Evolutionary conservation across 2,797 vertebrate genomes (phyloP), one percentile per base, ranked within the genome.

Genomic region (Varecia variegata): DNA sequence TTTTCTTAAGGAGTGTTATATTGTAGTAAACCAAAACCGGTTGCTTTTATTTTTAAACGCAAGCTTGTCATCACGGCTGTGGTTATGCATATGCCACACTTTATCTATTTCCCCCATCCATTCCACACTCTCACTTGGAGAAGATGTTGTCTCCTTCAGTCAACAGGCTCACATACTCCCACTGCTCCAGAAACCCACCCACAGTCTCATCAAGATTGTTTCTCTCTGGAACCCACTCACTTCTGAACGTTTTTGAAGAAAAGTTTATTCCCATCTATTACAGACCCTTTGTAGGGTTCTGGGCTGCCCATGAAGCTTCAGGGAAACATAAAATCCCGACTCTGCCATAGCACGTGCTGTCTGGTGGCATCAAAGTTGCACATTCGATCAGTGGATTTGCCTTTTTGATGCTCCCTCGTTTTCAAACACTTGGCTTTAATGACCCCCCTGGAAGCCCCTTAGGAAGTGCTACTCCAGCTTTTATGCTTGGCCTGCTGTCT

Each of bases 361-460:
- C 2, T 11, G 14, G 54, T 47, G 35, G 27, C 50, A 67, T 38
- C n/a, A 17, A 54, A 35, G 23, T 14, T 67, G 20, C 27, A 35
- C 18, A 47, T 3, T 62, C 17, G 7, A 12, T 25, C 3, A 0
- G 7, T 25, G 32, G 38, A 43, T 35, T 79, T 50, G 47, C 47
- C 50, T 38, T 76, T 47, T 77, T 18, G 14, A 62, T 52, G 43
- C 43, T 12, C 60, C 18, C 38, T 54, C 14, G 12, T 79, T 87
- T 96, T 80, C 70, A 83, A 76, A 71, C 27, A 17, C 5, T n/a
- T 43, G 62, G 18, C 38, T 90, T 50, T 35, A 21, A 4, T 15
- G 54, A 76, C 54, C 54, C 94, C 94, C 30, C 67, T 12, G 30
- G 68, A 79, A 79, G 27, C 8, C 18, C 87, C n/a, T 83, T 21